Evolutionary conservation across 2,113 vertebrate species (phyloP).

Genomic region (Lontra canadensis): DNA sequence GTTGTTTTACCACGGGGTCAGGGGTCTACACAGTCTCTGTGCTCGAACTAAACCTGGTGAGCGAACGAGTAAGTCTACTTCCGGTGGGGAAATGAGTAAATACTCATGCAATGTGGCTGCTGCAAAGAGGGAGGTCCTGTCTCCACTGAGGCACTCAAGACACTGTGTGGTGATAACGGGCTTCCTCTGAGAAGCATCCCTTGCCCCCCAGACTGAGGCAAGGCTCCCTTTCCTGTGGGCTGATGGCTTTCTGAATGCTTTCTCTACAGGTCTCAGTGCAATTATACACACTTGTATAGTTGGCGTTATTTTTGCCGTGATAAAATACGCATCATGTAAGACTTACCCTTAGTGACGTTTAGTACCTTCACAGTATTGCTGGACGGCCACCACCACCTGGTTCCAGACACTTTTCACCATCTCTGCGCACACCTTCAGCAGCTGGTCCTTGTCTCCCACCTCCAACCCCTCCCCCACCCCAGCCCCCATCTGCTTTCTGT

Average conservation of each 20-base stretch:
- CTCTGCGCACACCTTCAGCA: neutral
- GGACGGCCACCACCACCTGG: neutral
- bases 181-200: neutral
- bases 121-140: neutral
- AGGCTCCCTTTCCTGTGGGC: neutral
- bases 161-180: neutral
- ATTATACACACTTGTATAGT: neutral
- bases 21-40: neutral
- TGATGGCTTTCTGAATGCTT: neutral
- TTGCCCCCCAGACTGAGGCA: neutral
- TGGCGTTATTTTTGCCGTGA: neutral
- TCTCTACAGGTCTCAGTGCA: neutral
- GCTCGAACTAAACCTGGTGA: neutral
- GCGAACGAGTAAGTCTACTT: neutral
- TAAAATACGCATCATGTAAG: neutral
- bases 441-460: rapidly evolving
- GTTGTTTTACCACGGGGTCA: rapidly evolving
- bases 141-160: rapidly evolving
- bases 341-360: neutral
- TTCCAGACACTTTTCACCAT: neutral
- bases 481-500: too few species aligned
- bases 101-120: too few species aligned
- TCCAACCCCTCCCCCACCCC: rapidly evolving
- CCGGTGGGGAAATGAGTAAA: neutral
- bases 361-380: neutral